phyloP scores from a whole-genome alignment of 2,797 vertebrate species.

The Amphiprion clarkii region DNA sequence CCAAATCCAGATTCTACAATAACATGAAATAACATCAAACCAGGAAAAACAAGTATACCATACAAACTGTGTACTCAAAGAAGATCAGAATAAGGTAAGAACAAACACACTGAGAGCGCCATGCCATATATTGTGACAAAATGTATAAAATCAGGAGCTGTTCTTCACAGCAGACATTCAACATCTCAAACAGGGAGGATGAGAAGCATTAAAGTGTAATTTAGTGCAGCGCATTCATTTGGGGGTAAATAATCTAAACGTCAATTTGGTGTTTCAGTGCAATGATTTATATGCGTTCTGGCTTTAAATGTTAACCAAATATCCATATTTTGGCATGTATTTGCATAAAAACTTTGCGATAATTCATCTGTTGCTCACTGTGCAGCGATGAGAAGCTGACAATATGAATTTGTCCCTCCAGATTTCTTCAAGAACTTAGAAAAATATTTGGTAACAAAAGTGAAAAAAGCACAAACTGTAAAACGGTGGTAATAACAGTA shows the following conservation, averaged over 20 bases:
- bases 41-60: not conserved
- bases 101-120: not conserved
- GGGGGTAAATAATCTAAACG: too few species aligned
- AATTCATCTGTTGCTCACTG: not conserved
- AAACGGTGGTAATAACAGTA: not conserved
- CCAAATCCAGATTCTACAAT: not conserved
- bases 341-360: too few species aligned
- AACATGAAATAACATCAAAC: not conserved
- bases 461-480: not conserved
- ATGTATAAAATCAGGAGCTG: too few species aligned
- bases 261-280: too few species aligned
- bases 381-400: not conserved
- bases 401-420: not conserved
- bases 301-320: too few species aligned
- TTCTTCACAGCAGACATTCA: too few species aligned
- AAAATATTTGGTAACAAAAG: not conserved
- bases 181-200: too few species aligned
- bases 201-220: too few species aligned
- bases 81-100: not conserved
- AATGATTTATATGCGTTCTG: too few species aligned
- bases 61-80: not conserved
- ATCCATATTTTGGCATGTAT: too few species aligned
- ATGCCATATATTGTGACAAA: not conserved
- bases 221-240: too few species aligned
- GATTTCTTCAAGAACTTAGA: not conserved